Conservation (phyloP, 2,797 vertebrate genomes). For the Valencia hispanica region DNA sequence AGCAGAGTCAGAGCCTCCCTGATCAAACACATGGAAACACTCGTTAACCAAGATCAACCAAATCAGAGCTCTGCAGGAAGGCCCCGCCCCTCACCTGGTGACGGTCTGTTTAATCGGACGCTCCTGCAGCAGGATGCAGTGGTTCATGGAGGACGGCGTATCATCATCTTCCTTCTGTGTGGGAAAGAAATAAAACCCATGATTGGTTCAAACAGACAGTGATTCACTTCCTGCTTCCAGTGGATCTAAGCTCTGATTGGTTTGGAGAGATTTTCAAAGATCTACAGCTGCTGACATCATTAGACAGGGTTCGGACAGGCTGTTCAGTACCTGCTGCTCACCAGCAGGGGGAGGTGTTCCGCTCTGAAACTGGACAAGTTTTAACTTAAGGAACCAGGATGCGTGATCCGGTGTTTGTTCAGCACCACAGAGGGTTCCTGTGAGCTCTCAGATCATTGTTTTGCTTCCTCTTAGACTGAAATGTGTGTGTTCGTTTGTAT, state of each 20-base stretch:
- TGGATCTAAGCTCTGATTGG: background rate
- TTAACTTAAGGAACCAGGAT: background rate
- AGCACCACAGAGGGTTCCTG: background rate
- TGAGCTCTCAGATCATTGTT: background rate
- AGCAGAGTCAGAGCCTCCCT: conserved; percentile 95
- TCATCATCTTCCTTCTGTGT: conserved; percentile 88
- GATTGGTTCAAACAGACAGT: background rate
- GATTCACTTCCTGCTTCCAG: background rate
- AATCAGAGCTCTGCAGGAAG: background rate
- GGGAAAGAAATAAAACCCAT: background rate
- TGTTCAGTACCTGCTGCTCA: background rate
- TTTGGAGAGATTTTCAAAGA: background rate
- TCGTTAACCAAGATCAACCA: background rate
- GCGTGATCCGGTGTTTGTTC: background rate
- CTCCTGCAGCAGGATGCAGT: conserved; percentile 92
- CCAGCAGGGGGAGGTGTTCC: background rate
- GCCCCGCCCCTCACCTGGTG: conserved; percentile 84
- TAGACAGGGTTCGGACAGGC: too few relatives aligned
- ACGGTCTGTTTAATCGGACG: conserved; percentile 95
- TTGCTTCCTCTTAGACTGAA: background rate
- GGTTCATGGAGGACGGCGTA: conserved; percentile 91
- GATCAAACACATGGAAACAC: conserved; percentile 3
- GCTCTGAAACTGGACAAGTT: background rate
- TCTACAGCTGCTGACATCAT: background rate
- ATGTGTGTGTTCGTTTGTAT: background rate